Percentiles rank a stretch among this genome's conserved stretches.
phyloP scores from a whole-genome alignment of 1,140 invertebrate species.

The Ceratina japonica region DNA sequence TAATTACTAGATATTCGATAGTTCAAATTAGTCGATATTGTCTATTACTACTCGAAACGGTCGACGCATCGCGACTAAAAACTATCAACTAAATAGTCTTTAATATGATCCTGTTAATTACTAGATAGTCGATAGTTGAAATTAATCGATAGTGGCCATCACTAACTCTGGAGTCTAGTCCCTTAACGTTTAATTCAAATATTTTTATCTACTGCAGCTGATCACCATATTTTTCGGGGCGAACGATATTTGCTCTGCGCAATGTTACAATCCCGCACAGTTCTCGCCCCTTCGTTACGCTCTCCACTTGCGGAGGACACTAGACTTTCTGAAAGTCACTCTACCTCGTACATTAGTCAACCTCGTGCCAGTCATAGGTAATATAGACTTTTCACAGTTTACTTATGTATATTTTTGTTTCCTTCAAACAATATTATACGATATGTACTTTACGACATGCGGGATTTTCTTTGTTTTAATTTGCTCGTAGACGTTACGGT shows the following conservation, averaged over 20 bases:
- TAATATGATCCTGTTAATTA: too few species aligned
- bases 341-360: slow-evolving; percentile 89
- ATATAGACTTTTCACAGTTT: slow-evolving; percentile 44
- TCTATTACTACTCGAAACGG: too few species aligned
- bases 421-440: too few species aligned
- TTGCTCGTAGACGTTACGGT: slow-evolving; percentile 83
- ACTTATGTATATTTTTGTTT: too few species aligned
- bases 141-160: too few species aligned
- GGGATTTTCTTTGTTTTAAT: neutral
- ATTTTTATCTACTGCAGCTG: slow-evolving; percentile 73
- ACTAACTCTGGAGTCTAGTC: too few species aligned
- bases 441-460: too few species aligned
- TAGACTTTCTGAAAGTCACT: slow-evolving; percentile 84
- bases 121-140: too few species aligned
- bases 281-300: slow-evolving; percentile 83
- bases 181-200: neutral
- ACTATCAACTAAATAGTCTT: too few species aligned
- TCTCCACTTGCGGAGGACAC: slow-evolving; percentile 82
- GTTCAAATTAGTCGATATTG: too few species aligned
- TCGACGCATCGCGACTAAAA: too few species aligned
- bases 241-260: slow-evolving; percentile 90
- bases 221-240: slow-evolving; percentile 92
- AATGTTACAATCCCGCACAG: slow-evolving; percentile 83
- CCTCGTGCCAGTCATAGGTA: slow-evolving; percentile 87
- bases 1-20: too few species aligned